These are phyloP conservation scores for Siniperca knerii DNA, from an alignment of 2,113 vertebrate species.

Conservation along the genomic window DNA sequence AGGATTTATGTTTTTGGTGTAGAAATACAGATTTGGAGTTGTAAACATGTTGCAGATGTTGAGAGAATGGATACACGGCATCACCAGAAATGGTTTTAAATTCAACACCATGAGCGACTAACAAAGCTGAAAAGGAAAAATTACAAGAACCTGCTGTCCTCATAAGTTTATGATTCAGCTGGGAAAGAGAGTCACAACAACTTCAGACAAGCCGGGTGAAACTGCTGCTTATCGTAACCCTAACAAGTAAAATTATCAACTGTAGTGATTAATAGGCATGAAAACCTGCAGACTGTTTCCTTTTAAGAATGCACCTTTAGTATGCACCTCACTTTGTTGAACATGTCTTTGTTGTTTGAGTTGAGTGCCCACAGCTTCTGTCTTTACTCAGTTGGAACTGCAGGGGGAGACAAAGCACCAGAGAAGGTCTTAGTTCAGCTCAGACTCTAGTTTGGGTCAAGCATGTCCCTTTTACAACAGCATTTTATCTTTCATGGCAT, in stretches of 20 bases:
- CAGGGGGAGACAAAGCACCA: constrained; percentile 76
- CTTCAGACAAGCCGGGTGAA: neutral
- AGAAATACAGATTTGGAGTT: constrained; percentile 45
- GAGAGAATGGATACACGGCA: constrained; percentile 16
- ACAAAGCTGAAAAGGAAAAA: constrained; percentile 4
- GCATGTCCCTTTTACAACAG: constrained; percentile 9
- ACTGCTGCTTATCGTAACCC: neutral
- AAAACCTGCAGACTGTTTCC: neutral
- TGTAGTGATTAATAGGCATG: neutral
- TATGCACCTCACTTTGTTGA: neutral
- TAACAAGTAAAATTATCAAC: neutral
- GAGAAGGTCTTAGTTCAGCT: constrained; percentile 7
- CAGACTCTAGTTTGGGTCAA: constrained; percentile 25
- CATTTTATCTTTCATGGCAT: neutral
- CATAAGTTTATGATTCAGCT: neutral
- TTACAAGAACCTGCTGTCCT: neutral
- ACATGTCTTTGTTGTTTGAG: neutral
- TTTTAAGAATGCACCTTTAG: neutral
- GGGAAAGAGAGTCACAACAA: neutral
- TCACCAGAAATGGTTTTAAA: neutral
- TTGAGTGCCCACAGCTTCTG: neutral
- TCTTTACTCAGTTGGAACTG: constrained; percentile 17
- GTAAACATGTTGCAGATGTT: constrained; percentile 75
- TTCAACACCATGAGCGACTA: neutral
- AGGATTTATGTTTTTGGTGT: constrained; percentile 71